Evolutionary conservation across 2,797 vertebrate genomes (phyloP), one percentile per base, ranked within the genome.

Genomic region (Enteromius trimaculatus): DNA sequence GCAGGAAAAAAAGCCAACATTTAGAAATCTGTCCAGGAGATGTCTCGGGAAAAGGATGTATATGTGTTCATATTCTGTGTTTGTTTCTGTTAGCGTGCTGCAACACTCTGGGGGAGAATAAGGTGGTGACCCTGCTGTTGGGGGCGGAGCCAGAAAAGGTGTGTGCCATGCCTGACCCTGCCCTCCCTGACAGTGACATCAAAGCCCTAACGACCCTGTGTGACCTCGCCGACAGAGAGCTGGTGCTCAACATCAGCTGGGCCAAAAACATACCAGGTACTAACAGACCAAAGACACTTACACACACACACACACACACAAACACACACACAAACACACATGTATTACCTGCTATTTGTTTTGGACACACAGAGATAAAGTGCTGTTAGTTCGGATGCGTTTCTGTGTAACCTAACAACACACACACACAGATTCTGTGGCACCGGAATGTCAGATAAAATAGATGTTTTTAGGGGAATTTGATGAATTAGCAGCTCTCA

Each of bases 171-270:
- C 97, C 97, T 55, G 98, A 99, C 91, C 98, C 97, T 53, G 96
- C 97, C 1, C 96, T 98, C 78, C 97, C 97, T 0, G 97, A 99
- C 92, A 97, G 97, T 74, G 98, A 99, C 95, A 98, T 99, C 94
- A 99, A 98, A 93, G 97, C 97, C 29, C 95, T 99, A 90, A 99
- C 97, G 60, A 98, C 97, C 21, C 95, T 99, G 91, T 99, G 98
- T 62, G 98, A 98, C 92, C 94, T 99, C 90, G 97, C 98, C 0
- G 98, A 99, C 92, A 93, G 97, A 80, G 97, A 99, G 90, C 90
- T 99, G 90, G 97, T 99, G 92, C 96, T 98, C 83, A 99, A 98
- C 94, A 99, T 99, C 86, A 97, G 97, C 93, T 99, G 98, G 98
- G 97, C 98, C 88, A 99, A 99, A 87, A 96, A 99, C 94, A 98